Conservation (phyloP, 2,797 vertebrate species). For the Sternarchorhynchus goeldii region DNA sequence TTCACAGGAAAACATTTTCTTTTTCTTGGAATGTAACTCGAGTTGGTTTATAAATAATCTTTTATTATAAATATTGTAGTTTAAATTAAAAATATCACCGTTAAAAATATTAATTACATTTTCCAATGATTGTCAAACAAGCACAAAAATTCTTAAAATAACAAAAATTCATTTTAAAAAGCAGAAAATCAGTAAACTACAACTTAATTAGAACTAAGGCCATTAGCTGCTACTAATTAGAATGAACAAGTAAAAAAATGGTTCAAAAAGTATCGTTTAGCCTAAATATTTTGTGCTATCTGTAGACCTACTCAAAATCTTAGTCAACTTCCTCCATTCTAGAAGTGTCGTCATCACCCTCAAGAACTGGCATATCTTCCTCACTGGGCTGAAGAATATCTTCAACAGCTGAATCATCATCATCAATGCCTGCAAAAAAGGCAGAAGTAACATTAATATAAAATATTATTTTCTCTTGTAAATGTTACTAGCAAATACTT, state of each 20-base stretch:
- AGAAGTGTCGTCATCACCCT: conserved; percentile 80
- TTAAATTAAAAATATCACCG: conserved; percentile 65
- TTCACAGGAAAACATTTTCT: no score
- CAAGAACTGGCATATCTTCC: conserved; percentile 82
- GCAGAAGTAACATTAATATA: background rate
- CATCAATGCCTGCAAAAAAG: conserved; percentile 75
- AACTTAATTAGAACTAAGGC: background rate
- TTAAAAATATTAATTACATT: conserved; percentile 65
- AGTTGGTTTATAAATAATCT: conserved; percentile 49
- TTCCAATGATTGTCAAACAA: conserved; percentile 48
- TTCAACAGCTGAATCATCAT: conserved; percentile 75
- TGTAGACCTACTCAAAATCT: conserved; percentile 5
- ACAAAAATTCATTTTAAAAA: conserved; percentile 27
- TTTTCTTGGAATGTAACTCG: background rate
- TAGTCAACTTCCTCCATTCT: conserved; percentile 86
- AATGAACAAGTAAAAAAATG: conserved; percentile 30
- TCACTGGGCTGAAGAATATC: conserved; percentile 73
- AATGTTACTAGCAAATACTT: no score
- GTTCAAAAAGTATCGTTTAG: conserved; percentile 17
- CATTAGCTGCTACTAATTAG: background rate
- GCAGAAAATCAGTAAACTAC: conserved; percentile 40
- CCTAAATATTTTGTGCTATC: conserved; percentile 42
- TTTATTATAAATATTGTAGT: conserved; percentile 77
- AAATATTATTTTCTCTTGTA: background rate
- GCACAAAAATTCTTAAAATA: conserved; percentile 43